Conservation (phyloP, 2,797 vertebrate genomes). For the Apodemus agrarius region DNA sequence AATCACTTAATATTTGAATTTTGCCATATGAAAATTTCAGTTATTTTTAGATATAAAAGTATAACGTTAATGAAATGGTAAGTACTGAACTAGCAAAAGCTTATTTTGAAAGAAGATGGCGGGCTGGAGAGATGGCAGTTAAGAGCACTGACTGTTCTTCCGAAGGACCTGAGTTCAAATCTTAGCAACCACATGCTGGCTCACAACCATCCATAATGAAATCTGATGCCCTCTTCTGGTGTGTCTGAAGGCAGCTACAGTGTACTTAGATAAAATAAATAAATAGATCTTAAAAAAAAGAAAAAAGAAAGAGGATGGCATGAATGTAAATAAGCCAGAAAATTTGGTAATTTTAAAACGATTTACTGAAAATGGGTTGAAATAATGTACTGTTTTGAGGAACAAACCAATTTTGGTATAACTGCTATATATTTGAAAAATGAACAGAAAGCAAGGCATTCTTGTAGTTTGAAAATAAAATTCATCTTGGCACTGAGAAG, state of each 20-base stretch:
- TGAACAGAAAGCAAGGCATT: neutral
- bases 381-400: neutral
- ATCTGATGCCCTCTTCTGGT: no score
- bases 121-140: no score
- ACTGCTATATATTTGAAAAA: neutral
- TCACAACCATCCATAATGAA: no score
- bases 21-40: conserved; percentile 32
- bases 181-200: no score
- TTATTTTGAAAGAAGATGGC: neutral
- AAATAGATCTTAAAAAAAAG: no score
- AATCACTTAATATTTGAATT: conserved; percentile 50
- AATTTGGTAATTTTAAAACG: conserved; percentile 28
- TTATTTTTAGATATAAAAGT: conserved; percentile 41
- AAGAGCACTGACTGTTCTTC: no score
- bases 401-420: conserved; percentile 25
- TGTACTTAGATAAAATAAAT: no score
- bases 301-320: neutral
- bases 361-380: conserved; percentile 7
- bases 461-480: neutral
- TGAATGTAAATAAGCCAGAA: neutral
- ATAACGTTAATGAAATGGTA: conserved; percentile 52
- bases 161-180: no score
- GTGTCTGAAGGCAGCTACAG: no score
- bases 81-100: conserved; percentile 38
- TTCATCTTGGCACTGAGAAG: neutral